Evolutionary conservation across 1,140 invertebrate genomes (phyloP).

Genomic region (Megathymus violae): DNA sequence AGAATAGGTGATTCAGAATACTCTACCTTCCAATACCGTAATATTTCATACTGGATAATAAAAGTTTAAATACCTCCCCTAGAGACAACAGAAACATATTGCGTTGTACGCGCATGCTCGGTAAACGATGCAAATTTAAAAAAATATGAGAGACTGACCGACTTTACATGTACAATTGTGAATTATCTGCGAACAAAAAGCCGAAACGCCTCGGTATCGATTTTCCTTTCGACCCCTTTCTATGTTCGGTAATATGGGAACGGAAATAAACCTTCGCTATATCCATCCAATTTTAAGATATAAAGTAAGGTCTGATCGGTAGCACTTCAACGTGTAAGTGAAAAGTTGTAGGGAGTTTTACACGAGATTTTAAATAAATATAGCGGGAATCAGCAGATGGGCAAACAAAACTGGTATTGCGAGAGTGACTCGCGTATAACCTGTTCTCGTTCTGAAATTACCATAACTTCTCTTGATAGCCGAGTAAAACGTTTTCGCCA

Average conservation of each 20-base stretch:
- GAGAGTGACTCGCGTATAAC: slow-evolving; percentile 11
- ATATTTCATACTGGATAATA: no score
- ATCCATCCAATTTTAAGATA: background rate
- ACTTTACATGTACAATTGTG: slow-evolving; percentile 4
- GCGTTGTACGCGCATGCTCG: background rate
- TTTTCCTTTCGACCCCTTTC: slow-evolving; percentile 4
- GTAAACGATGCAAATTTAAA: background rate
- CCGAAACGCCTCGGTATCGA: slow-evolving; percentile 6
- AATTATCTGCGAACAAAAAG: slow-evolving; percentile 9
- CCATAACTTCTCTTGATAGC: slow-evolving; percentile 17
- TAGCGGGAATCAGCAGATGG: slow-evolving; percentile 10
- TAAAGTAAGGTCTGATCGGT: no score
- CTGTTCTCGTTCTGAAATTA: slow-evolving; percentile 8
- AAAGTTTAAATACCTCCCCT: no score
- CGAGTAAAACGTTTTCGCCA: no score
- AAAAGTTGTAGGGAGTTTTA: slow-evolving; percentile 6
- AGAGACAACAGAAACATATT: no score
- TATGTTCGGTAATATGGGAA: background rate
- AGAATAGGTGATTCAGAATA: no score
- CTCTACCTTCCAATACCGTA: no score
- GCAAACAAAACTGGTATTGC: slow-evolving; percentile 14
- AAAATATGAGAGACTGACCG: background rate
- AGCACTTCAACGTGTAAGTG: no score
- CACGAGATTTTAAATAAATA: slow-evolving; percentile 4
- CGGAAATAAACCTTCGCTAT: background rate